phyloP scores from a whole-genome alignment of 2,888 invertebrate species.

The Limnephilus auricula region DNA sequence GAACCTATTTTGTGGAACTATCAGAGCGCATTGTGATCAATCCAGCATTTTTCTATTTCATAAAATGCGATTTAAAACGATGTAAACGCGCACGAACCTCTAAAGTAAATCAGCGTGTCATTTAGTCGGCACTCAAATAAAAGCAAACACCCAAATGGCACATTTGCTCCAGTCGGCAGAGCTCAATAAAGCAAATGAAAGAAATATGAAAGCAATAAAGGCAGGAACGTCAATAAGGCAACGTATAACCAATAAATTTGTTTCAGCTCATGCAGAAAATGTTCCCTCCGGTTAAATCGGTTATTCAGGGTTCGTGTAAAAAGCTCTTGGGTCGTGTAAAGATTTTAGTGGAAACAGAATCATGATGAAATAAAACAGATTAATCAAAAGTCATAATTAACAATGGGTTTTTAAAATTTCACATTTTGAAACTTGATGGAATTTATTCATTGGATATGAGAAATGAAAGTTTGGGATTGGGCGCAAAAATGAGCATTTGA shows the following conservation, averaged over 20 bases:
- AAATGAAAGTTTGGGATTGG: too few relatives aligned
- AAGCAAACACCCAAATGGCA: constrained; percentile 16
- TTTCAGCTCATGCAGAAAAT: constrained; percentile 42
- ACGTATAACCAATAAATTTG: constrained; percentile 42
- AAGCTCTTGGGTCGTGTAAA: background rate
- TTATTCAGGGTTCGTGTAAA: constrained; percentile 40
- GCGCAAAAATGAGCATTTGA: too few relatives aligned
- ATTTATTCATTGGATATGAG: too few relatives aligned
- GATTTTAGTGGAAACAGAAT: background rate
- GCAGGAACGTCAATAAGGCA: constrained; percentile 29
- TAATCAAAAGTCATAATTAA: too few relatives aligned
- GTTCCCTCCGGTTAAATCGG: constrained; percentile 29
- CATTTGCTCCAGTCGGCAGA: constrained; percentile 16
- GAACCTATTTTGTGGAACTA: too few relatives aligned
- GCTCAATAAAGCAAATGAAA: constrained; percentile 18
- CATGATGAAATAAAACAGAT: background rate
- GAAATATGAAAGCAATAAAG: constrained; percentile 29
- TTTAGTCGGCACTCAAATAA: constrained; percentile 23
- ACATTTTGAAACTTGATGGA: too few relatives aligned
- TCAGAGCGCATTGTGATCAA: background rate
- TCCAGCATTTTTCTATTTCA: background rate
- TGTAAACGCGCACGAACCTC: background rate
- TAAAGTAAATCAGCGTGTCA: background rate
- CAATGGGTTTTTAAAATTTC: too few relatives aligned
- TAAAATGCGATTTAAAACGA: background rate